A percentile compares a stretch with the other conserved stretches of the same genome.
Conservation (phyloP, 2,888 invertebrate genomes). For the Erynnis tages region DNA sequence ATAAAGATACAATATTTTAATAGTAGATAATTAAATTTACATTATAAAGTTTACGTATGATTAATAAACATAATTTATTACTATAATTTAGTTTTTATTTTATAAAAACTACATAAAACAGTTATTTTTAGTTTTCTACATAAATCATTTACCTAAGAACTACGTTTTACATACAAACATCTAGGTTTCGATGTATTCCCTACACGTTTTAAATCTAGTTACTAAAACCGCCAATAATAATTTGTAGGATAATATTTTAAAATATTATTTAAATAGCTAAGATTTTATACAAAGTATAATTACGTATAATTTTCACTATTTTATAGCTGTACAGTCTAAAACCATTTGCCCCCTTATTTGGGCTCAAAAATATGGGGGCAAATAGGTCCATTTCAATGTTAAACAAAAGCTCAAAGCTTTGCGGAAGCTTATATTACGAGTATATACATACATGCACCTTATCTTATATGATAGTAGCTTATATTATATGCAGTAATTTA, state of each 20-base stretch:
- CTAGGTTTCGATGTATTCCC: constrained; percentile 13
- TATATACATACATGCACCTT: not conserved
- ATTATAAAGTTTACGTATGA: too few relatives aligned
- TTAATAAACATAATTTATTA: not conserved
- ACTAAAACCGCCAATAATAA: not conserved
- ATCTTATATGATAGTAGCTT: not conserved
- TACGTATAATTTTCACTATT: not conserved
- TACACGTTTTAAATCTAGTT: not conserved
- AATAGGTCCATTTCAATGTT: constrained; percentile 24
- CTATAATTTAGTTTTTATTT: constrained; percentile 12
- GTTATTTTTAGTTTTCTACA: constrained; percentile 5
- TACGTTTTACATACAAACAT: constrained; percentile 13
- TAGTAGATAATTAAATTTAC: too few relatives aligned
- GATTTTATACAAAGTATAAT: constrained; percentile 2
- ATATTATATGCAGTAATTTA: not conserved
- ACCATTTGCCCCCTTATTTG: constrained; percentile 40
- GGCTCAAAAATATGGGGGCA: constrained; percentile 44
- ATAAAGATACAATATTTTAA: too few relatives aligned
- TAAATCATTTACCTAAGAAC: not conserved
- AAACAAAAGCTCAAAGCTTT: constrained; percentile 14
- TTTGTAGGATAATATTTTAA: not conserved
- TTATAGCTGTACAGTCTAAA: constrained; percentile 10
- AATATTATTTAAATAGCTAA: not conserved
- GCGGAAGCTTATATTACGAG: not conserved
- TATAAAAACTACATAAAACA: constrained; percentile 13